Evolutionary conservation across 2,113 vertebrate species (phyloP).

Genomic region (Nycticryphes semicollaris): DNA sequence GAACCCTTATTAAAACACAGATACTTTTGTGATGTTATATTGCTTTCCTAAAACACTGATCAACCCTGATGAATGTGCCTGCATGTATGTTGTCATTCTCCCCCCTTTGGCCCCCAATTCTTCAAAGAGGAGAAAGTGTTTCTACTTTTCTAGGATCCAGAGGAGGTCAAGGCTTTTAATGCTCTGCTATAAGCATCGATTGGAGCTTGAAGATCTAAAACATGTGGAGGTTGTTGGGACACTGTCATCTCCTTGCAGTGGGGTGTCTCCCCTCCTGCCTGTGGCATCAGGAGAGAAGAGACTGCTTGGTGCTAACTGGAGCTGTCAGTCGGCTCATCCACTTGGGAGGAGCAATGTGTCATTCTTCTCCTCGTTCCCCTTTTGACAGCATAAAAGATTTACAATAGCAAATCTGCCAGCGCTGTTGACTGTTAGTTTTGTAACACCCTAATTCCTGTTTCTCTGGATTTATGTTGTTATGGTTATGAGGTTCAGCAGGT

Average conservation of each 20-base stretch:
- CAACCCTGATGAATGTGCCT: neutral
- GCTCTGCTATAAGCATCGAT: neutral
- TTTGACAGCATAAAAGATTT: neutral
- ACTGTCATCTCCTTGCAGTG: neutral
- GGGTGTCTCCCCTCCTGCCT: neutral
- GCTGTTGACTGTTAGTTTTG: neutral
- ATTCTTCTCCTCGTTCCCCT: accelerated
- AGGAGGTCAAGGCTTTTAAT: neutral
- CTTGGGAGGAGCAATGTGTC: neutral
- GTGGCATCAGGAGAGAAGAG: neutral
- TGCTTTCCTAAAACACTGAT: conserved; percentile 9
- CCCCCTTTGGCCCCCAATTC: neutral
- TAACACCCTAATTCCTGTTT: neutral
- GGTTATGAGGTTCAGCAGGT: neutral
- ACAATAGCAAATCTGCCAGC: neutral
- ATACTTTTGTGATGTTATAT: neutral
- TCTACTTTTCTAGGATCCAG: neutral
- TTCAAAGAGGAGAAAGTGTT: neutral
- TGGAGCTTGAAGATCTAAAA: neutral
- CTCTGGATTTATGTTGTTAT: neutral
- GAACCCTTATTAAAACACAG: conserved; percentile 27
- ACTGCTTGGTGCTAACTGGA: accelerated
- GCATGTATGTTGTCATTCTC: neutral
- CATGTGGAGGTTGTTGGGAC: neutral
- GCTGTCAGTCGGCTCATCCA: neutral